Conservation (phyloP, 1,140 invertebrate species). For the Stegodyphus mimosarum region DNA sequence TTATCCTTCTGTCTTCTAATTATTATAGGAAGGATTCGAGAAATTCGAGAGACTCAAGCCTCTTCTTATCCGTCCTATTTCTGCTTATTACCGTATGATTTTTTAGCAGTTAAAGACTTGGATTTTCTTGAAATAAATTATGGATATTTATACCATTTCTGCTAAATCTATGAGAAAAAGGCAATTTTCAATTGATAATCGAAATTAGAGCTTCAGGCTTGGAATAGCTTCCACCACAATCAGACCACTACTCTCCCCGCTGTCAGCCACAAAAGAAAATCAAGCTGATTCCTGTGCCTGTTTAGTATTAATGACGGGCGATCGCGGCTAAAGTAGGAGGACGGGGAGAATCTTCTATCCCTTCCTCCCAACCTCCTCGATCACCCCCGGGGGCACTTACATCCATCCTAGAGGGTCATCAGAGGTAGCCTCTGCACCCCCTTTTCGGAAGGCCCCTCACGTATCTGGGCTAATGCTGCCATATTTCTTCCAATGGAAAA, state of each 20-base stretch:
- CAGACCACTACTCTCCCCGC: too few relatives aligned
- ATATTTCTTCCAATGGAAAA: constrained; percentile 50
- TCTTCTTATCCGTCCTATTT: too few relatives aligned
- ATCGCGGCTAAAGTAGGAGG: constrained; percentile 1
- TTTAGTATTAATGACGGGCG: constrained; percentile 45
- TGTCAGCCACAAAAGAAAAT: too few relatives aligned
- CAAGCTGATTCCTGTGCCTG: constrained; percentile 7
- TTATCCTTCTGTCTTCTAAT: too few relatives aligned
- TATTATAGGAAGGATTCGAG: too few relatives aligned
- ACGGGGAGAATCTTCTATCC: constrained; percentile 10
- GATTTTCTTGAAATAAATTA: too few relatives aligned
- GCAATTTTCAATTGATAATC: too few relatives aligned
- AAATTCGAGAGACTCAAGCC: too few relatives aligned
- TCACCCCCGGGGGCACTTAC: neutral
- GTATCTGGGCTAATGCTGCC: constrained; percentile 31
- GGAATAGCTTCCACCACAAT: neutral
- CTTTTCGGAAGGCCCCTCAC: constrained; percentile 12
- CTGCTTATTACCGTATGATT: too few relatives aligned
- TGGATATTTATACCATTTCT: neutral
- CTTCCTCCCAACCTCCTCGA: neutral
- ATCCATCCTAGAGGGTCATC: constrained; percentile 26
- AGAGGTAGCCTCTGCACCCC: constrained; percentile 11
- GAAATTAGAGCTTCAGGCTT: neutral
- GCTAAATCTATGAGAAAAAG: neutral
- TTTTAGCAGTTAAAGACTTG: too few relatives aligned